These are phyloP conservation scores for Sarcophilus harrisii DNA, from an alignment of 2,797 vertebrate genomes.

Conservation along the genomic window DNA sequence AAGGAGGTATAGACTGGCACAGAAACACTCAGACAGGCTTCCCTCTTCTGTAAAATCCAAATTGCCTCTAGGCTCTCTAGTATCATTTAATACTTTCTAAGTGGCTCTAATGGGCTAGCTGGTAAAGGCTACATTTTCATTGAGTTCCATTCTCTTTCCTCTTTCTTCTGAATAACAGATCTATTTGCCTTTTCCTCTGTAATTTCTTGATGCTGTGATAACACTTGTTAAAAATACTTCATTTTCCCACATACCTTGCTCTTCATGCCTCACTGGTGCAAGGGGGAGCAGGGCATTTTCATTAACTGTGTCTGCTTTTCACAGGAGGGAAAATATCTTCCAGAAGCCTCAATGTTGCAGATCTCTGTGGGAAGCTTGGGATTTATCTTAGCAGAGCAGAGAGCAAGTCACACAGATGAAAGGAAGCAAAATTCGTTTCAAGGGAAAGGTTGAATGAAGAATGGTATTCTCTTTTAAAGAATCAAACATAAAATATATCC, in stretches of 20 bases:
- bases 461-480: background rate
- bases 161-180: background rate
- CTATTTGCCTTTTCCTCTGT: background rate
- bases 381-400: background rate
- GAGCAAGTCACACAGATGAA: background rate
- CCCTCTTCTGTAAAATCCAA: background rate
- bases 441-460: background rate
- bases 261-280: background rate
- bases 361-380: background rate
- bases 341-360: background rate
- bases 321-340: background rate
- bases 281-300: too few species aligned
- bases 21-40: background rate
- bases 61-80: background rate
- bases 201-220: background rate
- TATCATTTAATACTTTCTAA: too few species aligned
- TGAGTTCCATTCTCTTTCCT: background rate
- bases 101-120: too few species aligned
- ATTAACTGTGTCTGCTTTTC: rapidly evolving
- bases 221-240: background rate
- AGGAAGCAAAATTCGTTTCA: too few species aligned
- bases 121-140: background rate
- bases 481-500: background rate
- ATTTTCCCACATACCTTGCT: background rate
- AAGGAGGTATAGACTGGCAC: background rate